Conservation (phyloP, 2,113 vertebrate species). For the Dolichotis patagonum region DNA sequence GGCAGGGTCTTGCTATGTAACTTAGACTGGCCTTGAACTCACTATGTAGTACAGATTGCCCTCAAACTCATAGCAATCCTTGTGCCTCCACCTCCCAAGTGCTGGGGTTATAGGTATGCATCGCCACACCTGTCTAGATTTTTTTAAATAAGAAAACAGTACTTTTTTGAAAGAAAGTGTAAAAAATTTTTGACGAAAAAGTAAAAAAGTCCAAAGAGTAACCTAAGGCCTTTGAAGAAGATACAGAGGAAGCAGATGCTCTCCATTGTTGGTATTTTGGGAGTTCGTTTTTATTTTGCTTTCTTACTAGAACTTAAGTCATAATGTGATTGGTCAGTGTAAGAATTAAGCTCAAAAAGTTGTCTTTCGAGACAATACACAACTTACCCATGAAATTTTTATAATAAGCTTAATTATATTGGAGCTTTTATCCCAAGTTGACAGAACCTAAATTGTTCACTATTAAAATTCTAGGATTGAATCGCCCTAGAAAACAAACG, state of each 20-base stretch:
- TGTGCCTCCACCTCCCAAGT: neutral
- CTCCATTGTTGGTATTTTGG: neutral
- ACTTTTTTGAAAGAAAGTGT: too few species aligned
- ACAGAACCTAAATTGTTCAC: slow-evolving; percentile 68
- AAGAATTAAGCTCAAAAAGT: slow-evolving; percentile 41
- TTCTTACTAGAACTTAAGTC: slow-evolving; percentile 45
- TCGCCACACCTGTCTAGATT: neutral
- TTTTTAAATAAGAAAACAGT: slow-evolving; percentile 14
- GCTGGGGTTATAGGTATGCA: neutral
- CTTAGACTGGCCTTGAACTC: neutral
- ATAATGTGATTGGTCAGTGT: slow-evolving; percentile 26
- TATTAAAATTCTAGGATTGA: slow-evolving; percentile 70
- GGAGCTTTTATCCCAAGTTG: slow-evolving; percentile 50
- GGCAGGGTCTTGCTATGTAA: neutral
- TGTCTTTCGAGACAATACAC: slow-evolving; percentile 17
- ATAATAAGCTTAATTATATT: slow-evolving; percentile 52
- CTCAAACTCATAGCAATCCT: neutral
- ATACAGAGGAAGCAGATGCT: neutral
- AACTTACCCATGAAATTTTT: slow-evolving; percentile 58
- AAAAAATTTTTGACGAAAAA: slow-evolving; percentile 36
- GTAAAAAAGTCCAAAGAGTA: neutral
- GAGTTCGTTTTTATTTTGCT: neutral
- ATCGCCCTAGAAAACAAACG: slow-evolving; percentile 71
- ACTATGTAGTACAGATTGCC: neutral
- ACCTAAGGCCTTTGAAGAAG: neutral